Evolutionary conservation across 2,797 vertebrate species (phyloP), one percentile per base, ranked within the genome.

Genomic region (Acanthurus tractus): DNA sequence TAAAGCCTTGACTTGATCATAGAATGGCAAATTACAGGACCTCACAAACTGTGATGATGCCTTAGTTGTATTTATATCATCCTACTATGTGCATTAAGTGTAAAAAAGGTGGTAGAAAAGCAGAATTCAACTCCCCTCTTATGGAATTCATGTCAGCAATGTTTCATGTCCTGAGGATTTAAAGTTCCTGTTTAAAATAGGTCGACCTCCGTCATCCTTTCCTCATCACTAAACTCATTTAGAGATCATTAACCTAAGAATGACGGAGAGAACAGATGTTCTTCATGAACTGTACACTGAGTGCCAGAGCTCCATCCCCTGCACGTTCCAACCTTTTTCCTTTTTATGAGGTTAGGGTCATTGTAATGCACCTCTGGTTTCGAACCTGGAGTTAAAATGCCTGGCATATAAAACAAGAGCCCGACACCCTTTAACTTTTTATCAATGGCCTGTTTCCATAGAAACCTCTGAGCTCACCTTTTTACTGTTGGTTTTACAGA

Each of bases 401-500:
- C 44, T 8, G 68, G 42, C 53, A 46, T 64, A 69, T 53, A 64
- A 71, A 73, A 66, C 45, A 44, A 74, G 63, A 76, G 46, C 62
- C 65, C 46, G 34, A 9, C 44, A 62, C 42, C 22, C 53, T 75
- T 86, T 57, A 70, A 29, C 82, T 78, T 77, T 59, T 83, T 76
- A 58, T 80, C 53, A 81, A 73, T 81, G 55, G 55, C 58, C 59
- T 69, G 83, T 88, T 92, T 88, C 84, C 72, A 84, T 88, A 68
- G 84, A 89, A 93, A 90, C 86, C 54, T 78, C 22, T 88, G 76
- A 84, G 69, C 77, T 90, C 74, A 86, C 58, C 29, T 82, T 68
- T 45, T 68, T 45, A 62, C 70, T 84, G 52, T 89, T 86, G 74
- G 76, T 78, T 85, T 85, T 89, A 66, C 94, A 99, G 98, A 99